Conservation (phyloP, 2,113 vertebrate genomes). For the Probosciger aterrimus region DNA sequence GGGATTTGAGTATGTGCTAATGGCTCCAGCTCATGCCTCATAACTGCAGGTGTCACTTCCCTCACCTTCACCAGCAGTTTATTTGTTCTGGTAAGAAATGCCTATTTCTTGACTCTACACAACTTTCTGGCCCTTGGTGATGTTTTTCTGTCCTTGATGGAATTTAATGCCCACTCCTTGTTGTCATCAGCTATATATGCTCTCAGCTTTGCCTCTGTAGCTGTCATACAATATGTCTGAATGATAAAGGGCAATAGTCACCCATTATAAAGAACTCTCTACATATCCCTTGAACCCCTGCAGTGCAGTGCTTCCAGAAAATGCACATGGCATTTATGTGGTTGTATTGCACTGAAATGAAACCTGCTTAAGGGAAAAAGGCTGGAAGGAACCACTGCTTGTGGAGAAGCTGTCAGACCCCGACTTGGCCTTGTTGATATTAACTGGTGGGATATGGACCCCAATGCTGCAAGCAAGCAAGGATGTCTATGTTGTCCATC, state of each 20-base stretch:
- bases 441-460: background rate
- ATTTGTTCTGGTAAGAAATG: background rate
- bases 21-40: background rate
- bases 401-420: background rate
- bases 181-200: background rate
- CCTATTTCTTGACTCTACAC: background rate
- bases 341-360: background rate
- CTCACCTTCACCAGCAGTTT: background rate
- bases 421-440: background rate
- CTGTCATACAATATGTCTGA: background rate
- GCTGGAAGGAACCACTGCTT: background rate
- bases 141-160: background rate
- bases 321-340: background rate
- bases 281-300: background rate
- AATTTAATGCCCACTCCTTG: background rate
- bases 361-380: background rate
- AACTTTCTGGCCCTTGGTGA: background rate
- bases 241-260: background rate
- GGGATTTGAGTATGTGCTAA: background rate
- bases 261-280: background rate
- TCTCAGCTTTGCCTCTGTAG: background rate
- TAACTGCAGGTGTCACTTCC: background rate
- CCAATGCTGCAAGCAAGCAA: background rate
- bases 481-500: background rate
- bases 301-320: background rate